These are phyloP conservation scores for Junonia oenone DNA, from an alignment of 2,888 invertebrate genomes.

Conservation along the genomic window DNA sequence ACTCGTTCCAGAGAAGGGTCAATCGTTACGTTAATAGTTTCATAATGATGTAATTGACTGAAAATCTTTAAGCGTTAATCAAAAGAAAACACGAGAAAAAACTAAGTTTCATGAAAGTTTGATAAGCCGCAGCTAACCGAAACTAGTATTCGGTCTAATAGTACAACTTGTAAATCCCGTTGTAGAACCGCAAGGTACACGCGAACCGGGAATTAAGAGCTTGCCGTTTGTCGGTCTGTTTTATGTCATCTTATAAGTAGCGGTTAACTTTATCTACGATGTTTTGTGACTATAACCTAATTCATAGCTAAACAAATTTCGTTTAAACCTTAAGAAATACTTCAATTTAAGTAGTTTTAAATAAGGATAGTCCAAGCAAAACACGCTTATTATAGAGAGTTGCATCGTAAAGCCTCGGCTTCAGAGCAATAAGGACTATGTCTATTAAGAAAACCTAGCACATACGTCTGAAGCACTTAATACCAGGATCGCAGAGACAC, in stretches of 20 bases:
- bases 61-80: constrained; percentile 13
- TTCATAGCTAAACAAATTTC: neutral
- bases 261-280: neutral
- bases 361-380: neutral
- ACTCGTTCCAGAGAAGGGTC: neutral
- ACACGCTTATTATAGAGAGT: neutral
- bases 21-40: neutral
- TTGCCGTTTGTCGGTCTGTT: constrained; percentile 33
- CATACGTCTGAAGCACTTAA: constrained; percentile 31
- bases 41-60: neutral
- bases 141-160: constrained; percentile 63
- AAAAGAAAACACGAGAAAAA: constrained; percentile 25
- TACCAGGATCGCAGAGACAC: constrained; percentile 47
- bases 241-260: constrained; percentile 16
- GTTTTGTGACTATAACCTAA: neutral
- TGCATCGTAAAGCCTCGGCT: neutral
- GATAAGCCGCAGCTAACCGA: constrained; percentile 44
- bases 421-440: constrained; percentile 5
- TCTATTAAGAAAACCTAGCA: constrained; percentile 19
- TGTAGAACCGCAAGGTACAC: constrained; percentile 59
- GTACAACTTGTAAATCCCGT: constrained; percentile 70
- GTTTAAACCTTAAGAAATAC: neutral
- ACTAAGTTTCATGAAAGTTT: constrained; percentile 38
- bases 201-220: constrained; percentile 43
- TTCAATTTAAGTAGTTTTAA: neutral